Percentiles rank a stretch among this genome's conserved stretches.
phyloP scores from a whole-genome alignment of 1,140 invertebrate genomes.

The Patella vulgata region DNA sequence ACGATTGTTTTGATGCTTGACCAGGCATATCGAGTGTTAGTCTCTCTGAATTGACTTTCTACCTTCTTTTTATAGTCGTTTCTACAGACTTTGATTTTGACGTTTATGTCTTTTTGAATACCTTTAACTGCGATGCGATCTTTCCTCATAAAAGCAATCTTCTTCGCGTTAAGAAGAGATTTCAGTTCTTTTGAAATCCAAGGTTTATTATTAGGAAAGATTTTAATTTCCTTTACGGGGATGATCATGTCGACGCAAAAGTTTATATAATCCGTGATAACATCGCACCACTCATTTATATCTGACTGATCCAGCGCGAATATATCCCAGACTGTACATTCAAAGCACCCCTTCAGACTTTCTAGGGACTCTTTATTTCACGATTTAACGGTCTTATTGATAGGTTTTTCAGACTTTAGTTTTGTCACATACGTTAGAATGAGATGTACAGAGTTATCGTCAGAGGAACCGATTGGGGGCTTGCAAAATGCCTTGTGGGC shows the following conservation, averaged over 20 bases:
- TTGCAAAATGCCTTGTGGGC: neutral
- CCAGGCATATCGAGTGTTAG: neutral
- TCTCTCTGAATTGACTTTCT: neutral
- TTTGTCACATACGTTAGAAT: neutral
- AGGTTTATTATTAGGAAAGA: too few species aligned
- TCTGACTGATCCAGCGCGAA: neutral
- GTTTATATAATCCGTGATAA: constrained; percentile 4
- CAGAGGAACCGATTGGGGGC: neutral
- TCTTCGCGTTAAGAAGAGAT: too few species aligned
- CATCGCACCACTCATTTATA: constrained; percentile 4
- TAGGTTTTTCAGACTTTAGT: constrained; percentile 9
- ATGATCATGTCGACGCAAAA: too few species aligned
- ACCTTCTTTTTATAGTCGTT: neutral
- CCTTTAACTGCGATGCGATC: neutral
- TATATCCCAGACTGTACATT: constrained; percentile 7
- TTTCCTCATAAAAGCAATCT: constrained; percentile 7
- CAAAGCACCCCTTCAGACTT: constrained; percentile 3
- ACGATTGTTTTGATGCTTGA: neutral
- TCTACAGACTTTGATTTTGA: too few species aligned
- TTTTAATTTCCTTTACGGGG: too few species aligned
- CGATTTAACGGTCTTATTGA: neutral
- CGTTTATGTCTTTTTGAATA: constrained; percentile 10
- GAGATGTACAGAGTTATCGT: constrained; percentile 9
- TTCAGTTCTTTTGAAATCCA: too few species aligned
- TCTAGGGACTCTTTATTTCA: constrained; percentile 3